Conservation (phyloP, 2,113 vertebrate genomes). For the Atractosteus spatula region DNA sequence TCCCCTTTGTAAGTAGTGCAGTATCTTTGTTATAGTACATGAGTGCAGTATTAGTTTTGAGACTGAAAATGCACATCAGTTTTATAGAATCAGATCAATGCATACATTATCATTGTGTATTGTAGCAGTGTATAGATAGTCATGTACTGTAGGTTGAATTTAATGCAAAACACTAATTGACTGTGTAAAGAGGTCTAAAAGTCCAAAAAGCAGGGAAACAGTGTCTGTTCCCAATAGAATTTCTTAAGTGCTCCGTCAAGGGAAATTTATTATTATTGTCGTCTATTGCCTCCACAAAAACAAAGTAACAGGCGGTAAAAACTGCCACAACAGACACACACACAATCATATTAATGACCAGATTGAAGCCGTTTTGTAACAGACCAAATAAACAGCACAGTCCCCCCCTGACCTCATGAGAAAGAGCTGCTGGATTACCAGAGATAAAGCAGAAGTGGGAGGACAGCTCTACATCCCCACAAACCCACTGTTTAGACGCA, state of each 20-base stretch:
- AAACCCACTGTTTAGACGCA: background rate
- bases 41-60: too few species aligned
- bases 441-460: constrained; percentile 2
- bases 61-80: too few species aligned
- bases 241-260: constrained; percentile 10
- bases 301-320: constrained; percentile 22
- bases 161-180: background rate
- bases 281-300: constrained; percentile 19
- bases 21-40: too few species aligned
- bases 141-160: too few species aligned
- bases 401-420: constrained; percentile 15
- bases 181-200: constrained; percentile 10
- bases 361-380: constrained; percentile 8
- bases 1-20: too few species aligned
- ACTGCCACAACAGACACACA: constrained; percentile 9
- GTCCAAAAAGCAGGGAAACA: background rate
- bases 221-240: background rate
- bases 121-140: too few species aligned
- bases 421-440: background rate
- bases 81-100: too few species aligned
- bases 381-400: constrained; percentile 20
- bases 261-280: constrained; percentile 17
- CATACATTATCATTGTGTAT: too few species aligned
- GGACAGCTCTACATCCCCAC: background rate
- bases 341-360: constrained; percentile 22